Base-by-base conservation (phyloP, 2,888 invertebrate species). In the Philaethria dido region DNA sequence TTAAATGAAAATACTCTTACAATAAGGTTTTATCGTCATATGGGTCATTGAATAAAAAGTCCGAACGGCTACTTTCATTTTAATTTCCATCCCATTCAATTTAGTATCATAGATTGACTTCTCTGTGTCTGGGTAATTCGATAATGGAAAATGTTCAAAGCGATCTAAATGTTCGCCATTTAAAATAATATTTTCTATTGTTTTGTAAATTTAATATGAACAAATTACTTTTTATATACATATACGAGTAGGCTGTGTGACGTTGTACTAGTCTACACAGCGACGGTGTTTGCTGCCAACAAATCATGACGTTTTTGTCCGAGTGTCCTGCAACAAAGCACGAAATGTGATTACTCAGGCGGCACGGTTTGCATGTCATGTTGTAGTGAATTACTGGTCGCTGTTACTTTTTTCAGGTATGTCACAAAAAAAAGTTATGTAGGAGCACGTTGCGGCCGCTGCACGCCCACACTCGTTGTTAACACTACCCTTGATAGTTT, bases 331-430 rank as follows among this genome's bases (percentile, higher is more conserved):
- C 76, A 81, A 87, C 87, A 89, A 89, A 89, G 82, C 87, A 88
- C 80, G 86, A 85, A 88, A 88, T 86, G 91, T 88, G 85, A 90
- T 88, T 89, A 89, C 85, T 86, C 87, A 85, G 85, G 80, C 79
- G 78, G 80, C 78, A 78, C 81, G 76, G 85, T 84, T 84, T 86
- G 85, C 85, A 84, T 85, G 87, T 84, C 85, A 86, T 84, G 86
- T 79, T 79, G 78, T 80, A 82, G 83, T 88, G 86, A 90, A 84
- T 88, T 87, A 90, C 86, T 76, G 77, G 73, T 70, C 75, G 73
- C 72, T 72, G 73, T 71, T 74, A 71, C 70, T 73, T 77, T 82
- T 88, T 86, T 83, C 84, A 85, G 85, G 84, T 87, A 82, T 80
- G 74, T 78, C 73, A 80, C 75, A 80, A 85, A 86, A 33, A 85